phyloP scores from a whole-genome alignment of 2,113 vertebrate species.

The Hemicordylus capensis region DNA sequence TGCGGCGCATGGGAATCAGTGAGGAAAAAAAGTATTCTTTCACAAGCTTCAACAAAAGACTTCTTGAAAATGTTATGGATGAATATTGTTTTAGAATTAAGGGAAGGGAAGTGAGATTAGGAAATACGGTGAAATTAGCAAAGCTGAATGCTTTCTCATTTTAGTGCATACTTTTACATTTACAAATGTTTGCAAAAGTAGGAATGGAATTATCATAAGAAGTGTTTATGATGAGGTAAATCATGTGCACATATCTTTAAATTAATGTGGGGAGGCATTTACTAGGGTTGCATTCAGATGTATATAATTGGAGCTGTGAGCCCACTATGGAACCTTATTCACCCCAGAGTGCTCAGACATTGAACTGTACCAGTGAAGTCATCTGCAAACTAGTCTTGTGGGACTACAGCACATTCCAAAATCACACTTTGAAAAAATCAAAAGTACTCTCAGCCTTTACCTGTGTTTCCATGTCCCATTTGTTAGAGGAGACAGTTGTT shows the following conservation, averaged over 20 bases:
- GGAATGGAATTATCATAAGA: background rate
- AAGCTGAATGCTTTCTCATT: background rate
- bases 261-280: background rate
- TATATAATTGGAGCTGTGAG: background rate
- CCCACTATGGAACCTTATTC: background rate
- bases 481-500: too few relatives aligned
- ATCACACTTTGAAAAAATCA: too few relatives aligned
- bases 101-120: background rate
- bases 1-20: background rate
- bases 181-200: background rate
- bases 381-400: too few relatives aligned
- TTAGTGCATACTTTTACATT: background rate
- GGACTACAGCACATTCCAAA: too few relatives aligned
- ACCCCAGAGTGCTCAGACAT: too few relatives aligned
- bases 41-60: background rate
- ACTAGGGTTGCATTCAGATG: background rate
- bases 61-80: accelerated
- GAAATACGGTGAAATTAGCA: background rate
- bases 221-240: background rate
- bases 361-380: too few relatives aligned
- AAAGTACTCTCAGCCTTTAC: background rate
- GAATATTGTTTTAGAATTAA: background rate
- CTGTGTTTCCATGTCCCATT: too few relatives aligned
- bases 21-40: background rate
- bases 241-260: background rate